Conservation (phyloP, 2,797 vertebrate species). For the Glyptemys insculpta region DNA sequence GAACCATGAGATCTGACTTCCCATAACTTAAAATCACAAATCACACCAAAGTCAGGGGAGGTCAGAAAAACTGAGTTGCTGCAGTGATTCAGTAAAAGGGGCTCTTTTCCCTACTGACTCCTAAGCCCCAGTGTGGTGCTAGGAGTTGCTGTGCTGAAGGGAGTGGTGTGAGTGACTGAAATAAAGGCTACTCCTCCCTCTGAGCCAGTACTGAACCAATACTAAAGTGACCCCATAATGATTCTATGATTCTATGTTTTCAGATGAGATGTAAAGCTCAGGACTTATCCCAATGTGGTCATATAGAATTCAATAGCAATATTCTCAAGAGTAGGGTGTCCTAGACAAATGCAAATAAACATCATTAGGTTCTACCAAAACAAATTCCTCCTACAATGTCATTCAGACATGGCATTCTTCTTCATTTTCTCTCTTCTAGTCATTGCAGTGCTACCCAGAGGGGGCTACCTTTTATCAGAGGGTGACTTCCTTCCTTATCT, state of each 20-base stretch:
- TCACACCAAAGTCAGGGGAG: neutral
- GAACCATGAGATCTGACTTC: too few species aligned
- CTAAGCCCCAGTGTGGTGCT: too few species aligned
- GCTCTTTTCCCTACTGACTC: too few species aligned
- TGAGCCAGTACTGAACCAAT: neutral
- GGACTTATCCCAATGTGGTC: neutral
- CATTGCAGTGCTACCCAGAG: neutral
- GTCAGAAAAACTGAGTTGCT: neutral
- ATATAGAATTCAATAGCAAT: neutral
- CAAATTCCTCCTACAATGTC: neutral
- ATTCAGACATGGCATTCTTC: neutral
- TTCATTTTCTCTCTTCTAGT: neutral
- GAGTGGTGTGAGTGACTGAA: neutral
- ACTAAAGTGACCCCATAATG: neutral
- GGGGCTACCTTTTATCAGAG: neutral
- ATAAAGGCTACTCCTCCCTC: neutral
- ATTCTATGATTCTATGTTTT: neutral
- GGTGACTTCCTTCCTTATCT: neutral
- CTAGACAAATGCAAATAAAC: neutral
- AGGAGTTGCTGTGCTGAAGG: too few species aligned
- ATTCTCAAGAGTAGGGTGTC: neutral
- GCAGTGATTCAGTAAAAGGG: neutral
- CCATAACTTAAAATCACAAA: neutral
- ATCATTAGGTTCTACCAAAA: neutral
- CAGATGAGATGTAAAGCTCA: neutral